Evolutionary conservation across 2,797 vertebrate genomes (phyloP).

Genomic region (Artibeus lituratus): DNA sequence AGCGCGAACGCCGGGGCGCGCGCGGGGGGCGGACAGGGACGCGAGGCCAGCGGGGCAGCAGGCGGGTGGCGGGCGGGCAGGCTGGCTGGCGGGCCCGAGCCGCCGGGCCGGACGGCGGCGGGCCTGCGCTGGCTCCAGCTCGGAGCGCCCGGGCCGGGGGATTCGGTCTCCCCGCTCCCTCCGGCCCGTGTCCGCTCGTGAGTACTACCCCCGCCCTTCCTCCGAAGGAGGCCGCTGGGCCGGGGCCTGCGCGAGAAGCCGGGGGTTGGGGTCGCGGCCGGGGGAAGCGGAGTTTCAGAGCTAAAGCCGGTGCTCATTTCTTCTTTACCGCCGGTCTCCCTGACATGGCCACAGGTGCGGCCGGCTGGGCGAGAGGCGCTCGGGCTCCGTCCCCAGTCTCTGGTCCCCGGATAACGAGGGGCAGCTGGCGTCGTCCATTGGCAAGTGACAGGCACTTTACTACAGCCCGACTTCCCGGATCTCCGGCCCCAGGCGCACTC

Average conservation of each 20-base stretch:
- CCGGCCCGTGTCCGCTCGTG: slow-evolving; percentile 48
- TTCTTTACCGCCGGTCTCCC: background rate
- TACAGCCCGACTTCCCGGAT: background rate
- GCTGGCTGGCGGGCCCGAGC: slow-evolving; percentile 10
- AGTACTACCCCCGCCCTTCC: slow-evolving; percentile 68
- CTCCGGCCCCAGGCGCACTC: background rate
- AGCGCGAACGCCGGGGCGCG: slow-evolving; percentile 37
- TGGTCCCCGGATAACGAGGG: slow-evolving; percentile 14
- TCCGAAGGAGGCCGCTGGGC: slow-evolving; percentile 32
- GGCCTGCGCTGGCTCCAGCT: slow-evolving; percentile 46
- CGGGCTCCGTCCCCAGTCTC: background rate
- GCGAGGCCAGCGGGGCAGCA: background rate
- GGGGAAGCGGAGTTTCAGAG: background rate
- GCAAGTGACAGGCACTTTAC: slow-evolving; percentile 66
- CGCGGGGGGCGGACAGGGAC: slow-evolving; percentile 20
- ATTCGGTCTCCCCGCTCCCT: slow-evolving; percentile 47
- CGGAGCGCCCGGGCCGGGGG: slow-evolving; percentile 38
- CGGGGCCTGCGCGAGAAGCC: slow-evolving; percentile 29
- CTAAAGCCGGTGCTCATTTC: background rate
- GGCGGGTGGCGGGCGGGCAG: background rate
- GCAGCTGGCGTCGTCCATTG: slow-evolving; percentile 67
- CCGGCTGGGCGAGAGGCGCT: background rate
- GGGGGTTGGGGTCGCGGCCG: slow-evolving; percentile 29
- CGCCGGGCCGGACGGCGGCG: slow-evolving; percentile 2
- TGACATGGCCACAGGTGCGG: slow-evolving; percentile 70